phyloP scores from a whole-genome alignment of 1,140 invertebrate genomes.

The Zeugodacus cucurbitae region DNA sequence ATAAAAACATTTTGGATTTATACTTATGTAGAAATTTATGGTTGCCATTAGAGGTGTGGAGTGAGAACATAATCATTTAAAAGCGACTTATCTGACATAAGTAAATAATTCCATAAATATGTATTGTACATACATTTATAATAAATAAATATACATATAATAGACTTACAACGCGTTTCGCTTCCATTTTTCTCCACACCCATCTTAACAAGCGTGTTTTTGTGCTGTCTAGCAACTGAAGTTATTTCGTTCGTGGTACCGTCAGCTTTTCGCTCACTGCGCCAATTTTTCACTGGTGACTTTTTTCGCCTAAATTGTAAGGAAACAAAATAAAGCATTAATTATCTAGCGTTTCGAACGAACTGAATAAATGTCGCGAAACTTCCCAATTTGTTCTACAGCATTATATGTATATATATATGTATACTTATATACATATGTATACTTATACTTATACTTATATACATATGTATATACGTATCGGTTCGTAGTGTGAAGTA shows the following conservation, averaged over 20 bases:
- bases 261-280: constrained; percentile 46
- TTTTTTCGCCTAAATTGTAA: constrained; percentile 25
- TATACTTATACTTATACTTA: not conserved
- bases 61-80: too few species aligned
- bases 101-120: too few species aligned
- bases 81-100: too few species aligned
- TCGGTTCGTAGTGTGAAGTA: not conserved
- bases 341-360: not conserved
- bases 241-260: not conserved
- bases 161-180: constrained; percentile 40
- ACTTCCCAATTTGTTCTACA: not conserved
- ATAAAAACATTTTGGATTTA: not conserved
- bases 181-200: constrained; percentile 41
- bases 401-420: not conserved
- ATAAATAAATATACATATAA: not conserved
- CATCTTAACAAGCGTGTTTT: constrained; percentile 34
- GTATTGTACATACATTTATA: not conserved
- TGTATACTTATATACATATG: not conserved
- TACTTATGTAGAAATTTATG: not conserved
- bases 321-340: not conserved
- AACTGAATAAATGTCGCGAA: not conserved
- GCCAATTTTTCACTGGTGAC: constrained; percentile 52
- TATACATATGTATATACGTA: not conserved
- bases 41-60: not conserved
- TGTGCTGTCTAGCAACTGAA: constrained; percentile 13